A percentile compares a stretch with the other conserved stretches of the same genome.
Evolutionary conservation across 2,113 vertebrate species (phyloP).

Genomic region (Columba livia): DNA sequence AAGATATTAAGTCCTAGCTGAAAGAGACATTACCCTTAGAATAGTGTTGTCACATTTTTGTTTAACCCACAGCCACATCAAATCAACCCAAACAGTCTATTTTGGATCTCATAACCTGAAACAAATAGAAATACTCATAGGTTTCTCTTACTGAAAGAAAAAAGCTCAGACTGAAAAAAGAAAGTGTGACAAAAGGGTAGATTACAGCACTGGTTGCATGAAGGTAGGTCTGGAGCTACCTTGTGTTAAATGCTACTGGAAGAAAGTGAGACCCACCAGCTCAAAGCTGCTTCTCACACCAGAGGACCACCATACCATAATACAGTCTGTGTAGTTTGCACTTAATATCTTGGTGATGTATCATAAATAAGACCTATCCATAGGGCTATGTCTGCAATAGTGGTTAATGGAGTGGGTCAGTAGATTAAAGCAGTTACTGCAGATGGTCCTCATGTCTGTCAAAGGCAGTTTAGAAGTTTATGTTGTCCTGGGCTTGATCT

Average conservation of each 20-base stretch:
- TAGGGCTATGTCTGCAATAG: not conserved
- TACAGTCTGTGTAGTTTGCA: not conserved
- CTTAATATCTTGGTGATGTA: not conserved
- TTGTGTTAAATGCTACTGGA: not conserved
- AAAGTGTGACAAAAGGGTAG: not conserved
- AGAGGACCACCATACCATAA: not conserved
- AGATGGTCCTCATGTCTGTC: not conserved
- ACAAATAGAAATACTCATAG: not conserved
- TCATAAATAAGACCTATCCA: not conserved
- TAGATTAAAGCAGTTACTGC: too few species aligned
- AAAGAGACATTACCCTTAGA: not conserved
- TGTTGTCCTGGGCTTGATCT: not conserved
- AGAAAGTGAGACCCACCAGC: not conserved
- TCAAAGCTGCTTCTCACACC: not conserved
- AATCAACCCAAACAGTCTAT: not conserved
- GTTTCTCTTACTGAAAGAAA: not conserved
- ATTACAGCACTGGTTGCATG: not conserved
- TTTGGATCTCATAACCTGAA: not conserved
- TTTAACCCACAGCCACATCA: not conserved
- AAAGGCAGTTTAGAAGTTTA: not conserved
- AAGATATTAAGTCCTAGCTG: not conserved
- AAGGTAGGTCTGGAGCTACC: not conserved
- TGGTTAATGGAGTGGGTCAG: too few species aligned
- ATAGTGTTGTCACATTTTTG: not conserved
- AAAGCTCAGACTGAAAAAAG: not conserved